These are phyloP conservation scores for Urocolius indicus DNA, from an alignment of 2,113 vertebrate species.

Conservation along the genomic window DNA sequence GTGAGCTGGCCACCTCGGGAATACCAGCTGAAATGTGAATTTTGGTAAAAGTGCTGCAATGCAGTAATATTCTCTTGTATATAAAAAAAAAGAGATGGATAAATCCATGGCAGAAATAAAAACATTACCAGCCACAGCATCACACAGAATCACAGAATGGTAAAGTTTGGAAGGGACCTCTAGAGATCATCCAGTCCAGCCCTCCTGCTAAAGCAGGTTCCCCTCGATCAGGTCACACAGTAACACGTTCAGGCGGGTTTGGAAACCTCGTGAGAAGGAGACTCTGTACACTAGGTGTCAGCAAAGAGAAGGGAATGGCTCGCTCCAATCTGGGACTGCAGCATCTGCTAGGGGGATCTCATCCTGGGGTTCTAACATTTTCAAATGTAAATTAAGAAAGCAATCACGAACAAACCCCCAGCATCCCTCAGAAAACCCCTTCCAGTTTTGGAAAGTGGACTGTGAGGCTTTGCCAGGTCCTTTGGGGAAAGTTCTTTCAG, in stretches of 20 bases:
- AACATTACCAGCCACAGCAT: neutral
- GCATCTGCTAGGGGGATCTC: neutral
- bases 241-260: no score
- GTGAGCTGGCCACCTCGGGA: neutral
- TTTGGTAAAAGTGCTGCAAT: neutral
- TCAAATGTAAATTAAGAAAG: neutral
- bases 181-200: no score
- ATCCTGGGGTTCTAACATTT: neutral
- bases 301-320: conserved; percentile 25
- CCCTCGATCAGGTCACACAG: no score
- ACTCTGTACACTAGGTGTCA: conserved; percentile 35
- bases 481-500: neutral
- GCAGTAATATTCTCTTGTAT: neutral
- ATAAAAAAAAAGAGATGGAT: neutral
- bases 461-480: neutral
- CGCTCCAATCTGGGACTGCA: neutral
- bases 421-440: accelerated
- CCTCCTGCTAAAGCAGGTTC: no score
- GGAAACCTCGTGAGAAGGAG: no score
- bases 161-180: no score
- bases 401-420: neutral
- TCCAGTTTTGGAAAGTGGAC: neutral
- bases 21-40: neutral
- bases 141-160: no score
- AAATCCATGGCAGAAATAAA: neutral